Evolutionary conservation across 2,113 vertebrate species (phyloP), one percentile per base, ranked within the genome.

Genomic region (Seriola dumerili): DNA sequence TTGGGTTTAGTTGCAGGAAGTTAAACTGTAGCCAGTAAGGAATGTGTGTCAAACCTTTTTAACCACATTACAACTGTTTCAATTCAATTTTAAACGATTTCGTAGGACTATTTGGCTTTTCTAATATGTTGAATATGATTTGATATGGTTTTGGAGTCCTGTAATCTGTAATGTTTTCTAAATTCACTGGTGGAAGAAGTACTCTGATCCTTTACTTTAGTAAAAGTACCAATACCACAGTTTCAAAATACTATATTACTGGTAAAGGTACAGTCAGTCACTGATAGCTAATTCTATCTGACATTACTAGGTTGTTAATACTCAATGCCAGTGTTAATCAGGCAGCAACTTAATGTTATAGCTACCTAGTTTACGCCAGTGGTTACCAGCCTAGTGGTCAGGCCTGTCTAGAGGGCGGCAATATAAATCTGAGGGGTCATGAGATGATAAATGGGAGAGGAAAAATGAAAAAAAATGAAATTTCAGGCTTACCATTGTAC

Each of bases 1-100:
- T 23, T 8, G 8, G 1, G 54, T n/a, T 52, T 0, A 85, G 63
- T 88, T 82, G 38, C 81, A 90, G 93, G 90, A 92, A 94, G 89
- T 92, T 84, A 86, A 86, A 72, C 17, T 83, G 83, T 72, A 76
- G 66, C 77, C 5, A 59, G 13, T 29, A 1, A 67, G 48, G 58
- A 86, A 85, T 87, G 80, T 78, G 63, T 89, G 42, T 65, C 59
- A 87, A 46, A 73, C 14, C 48, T 9, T 54, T 73, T 75, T 42
- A 63, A 23, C 62, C 25, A 29, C 12, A 8, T 55, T 77, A 32
- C 8, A 29, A 1, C 9, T 19, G 10, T 52, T 59, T 16, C 4
- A n/a, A 5, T 29, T 42, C 0, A 16, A 0, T 48, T 77, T 17
- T 0, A 55, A 29, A 23, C 8, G 2, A 0, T 10, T 55, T 50